Percentiles rank a stretch among this genome's conserved stretches.
Evolutionary conservation across 2,888 invertebrate genomes (phyloP).

Genomic region (Drosophila birchii): DNA sequence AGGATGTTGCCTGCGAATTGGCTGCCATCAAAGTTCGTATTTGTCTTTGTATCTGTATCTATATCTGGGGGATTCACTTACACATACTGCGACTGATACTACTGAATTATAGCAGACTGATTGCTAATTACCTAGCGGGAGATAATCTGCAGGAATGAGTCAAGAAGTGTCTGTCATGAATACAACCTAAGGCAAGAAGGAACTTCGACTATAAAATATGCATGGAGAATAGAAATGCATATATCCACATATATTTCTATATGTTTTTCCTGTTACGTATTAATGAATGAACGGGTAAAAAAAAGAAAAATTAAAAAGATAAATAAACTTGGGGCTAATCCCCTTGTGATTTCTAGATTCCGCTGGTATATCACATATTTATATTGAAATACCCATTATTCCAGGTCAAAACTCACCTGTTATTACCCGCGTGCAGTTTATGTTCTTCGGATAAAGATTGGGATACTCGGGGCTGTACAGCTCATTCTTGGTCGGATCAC

Average conservation of each 20-base stretch:
- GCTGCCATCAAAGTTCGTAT: slow-evolving; percentile 27
- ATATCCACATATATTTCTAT: not conserved
- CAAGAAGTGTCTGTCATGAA: slow-evolving; percentile 25
- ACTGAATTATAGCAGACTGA: slow-evolving; percentile 4
- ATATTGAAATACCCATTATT: too few relatives aligned
- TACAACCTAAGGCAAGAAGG: slow-evolving; percentile 4
- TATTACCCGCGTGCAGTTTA: slow-evolving; percentile 88
- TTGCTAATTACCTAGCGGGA: slow-evolving; percentile 18
- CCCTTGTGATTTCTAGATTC: not conserved
- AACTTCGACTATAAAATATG: not conserved
- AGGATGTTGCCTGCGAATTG: slow-evolving; percentile 48
- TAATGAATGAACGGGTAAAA: not conserved
- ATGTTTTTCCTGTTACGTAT: not conserved
- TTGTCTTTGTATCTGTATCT: slow-evolving; percentile 21
- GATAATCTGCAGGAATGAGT: slow-evolving; percentile 26
- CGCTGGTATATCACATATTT: not conserved
- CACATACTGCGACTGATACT: slow-evolving; percentile 27
- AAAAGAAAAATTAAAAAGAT: not conserved
- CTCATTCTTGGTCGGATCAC: slow-evolving; percentile 87
- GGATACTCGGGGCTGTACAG: slow-evolving; percentile 90
- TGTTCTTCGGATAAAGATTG: slow-evolving; percentile 88
- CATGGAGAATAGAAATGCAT: not conserved
- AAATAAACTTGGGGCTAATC: not conserved
- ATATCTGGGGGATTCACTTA: slow-evolving; percentile 2
- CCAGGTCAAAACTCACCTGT: slow-evolving; percentile 86